Evolutionary conservation across 2,113 vertebrate genomes (phyloP), one percentile per base, ranked within the genome.

Genomic region (Centrocercus urophasianus): DNA sequence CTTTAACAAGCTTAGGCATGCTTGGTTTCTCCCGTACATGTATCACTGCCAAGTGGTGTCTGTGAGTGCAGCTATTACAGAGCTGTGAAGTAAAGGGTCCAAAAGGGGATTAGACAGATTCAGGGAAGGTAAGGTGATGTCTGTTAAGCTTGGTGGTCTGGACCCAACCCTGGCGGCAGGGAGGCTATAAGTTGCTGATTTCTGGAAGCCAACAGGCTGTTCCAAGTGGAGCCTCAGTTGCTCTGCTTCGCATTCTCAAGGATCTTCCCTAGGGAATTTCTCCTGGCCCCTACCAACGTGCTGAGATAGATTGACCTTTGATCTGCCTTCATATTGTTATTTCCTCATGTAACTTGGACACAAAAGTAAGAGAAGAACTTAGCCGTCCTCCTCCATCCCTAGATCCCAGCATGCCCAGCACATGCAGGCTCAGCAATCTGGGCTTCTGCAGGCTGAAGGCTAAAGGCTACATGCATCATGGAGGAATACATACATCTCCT

Each of bases 81-180:
- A 75, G 24, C 61, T 81, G 15, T 13, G 36, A 52, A 45, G 65
- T 71, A 90, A 88, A 47, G 47, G 34, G 28, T 94, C 90, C 92
- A 93, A 81, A 83, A 91, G 56, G 32, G 83, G 76, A 86, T 95
- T 95, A 95, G 61, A 67, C 72, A 94, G 66, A 94, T 81, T 91
- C 90, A 78, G 88, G 80, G 72, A 92, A 69, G 65, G 56, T 81
- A 86, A 75, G 22, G 0, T 83, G 79, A 45, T 90, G 90, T 42
- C 69, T 94, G 83, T 90, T 92, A 86, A 95, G 83, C 88, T 88
- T 93, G 92, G 90, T 96, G 92, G 95, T 96, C 96, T 96, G 92
- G 90, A 95, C 38, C 60, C 75, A 93, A 27, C 85, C 32, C 69
- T 10, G 34, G 86, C 65, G 69, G 67, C 85, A 94, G 71, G 76